Conservation (phyloP, 1,140 invertebrate genomes). For the Drusus annulatus region DNA sequence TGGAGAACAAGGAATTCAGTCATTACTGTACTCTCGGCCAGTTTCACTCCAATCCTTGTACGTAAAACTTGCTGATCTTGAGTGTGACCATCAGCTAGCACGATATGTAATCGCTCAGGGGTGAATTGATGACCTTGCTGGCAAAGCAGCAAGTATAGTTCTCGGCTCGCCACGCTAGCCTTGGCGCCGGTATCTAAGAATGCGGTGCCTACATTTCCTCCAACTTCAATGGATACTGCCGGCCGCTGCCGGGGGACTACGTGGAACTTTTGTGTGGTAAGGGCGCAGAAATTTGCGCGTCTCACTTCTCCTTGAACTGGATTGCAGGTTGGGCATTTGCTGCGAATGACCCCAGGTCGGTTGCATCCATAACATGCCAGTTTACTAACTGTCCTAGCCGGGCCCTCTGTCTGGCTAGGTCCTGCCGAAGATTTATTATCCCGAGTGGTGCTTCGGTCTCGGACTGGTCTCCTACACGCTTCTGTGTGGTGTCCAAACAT, state of each 20-base stretch:
- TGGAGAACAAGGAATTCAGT: neutral
- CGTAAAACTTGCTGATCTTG: neutral
- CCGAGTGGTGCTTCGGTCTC: neutral
- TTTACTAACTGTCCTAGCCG: neutral
- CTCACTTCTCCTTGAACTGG: neutral
- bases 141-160: neutral
- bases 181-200: neutral
- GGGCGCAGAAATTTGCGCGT: neutral
- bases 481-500: neutral
- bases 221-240: neutral
- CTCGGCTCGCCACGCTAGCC: neutral
- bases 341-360: neutral
- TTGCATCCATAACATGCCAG: neutral
- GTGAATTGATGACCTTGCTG: neutral
- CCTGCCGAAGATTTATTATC: neutral
- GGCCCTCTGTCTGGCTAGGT: neutral
- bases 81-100: neutral
- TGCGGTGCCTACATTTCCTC: neutral
- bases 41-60: neutral
- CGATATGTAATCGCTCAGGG: neutral
- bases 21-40: neutral
- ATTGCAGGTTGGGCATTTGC: neutral
- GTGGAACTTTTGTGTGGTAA: neutral
- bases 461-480: neutral
- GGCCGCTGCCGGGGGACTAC: neutral